phyloP scores from a whole-genome alignment of 2,797 vertebrate species.

The Knipowitschia caucasica region DNA sequence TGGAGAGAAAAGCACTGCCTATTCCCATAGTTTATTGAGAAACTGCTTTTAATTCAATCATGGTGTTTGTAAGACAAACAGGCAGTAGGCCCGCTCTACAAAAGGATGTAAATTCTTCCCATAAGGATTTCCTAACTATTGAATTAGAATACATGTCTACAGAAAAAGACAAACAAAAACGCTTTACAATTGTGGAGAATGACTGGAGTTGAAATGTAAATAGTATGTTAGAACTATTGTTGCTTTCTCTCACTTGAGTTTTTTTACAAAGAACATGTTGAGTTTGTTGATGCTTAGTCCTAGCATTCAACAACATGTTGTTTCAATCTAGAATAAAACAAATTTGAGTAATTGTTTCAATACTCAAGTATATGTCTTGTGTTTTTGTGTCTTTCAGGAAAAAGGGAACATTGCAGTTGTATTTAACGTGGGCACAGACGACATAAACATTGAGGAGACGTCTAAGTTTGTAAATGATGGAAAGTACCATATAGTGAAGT shows the following conservation, averaged over 20 bases:
- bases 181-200: not conserved
- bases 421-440: constrained; percentile 97
- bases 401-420: constrained; percentile 97
- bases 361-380: constrained; percentile 32
- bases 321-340: not conserved
- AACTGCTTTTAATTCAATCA: constrained; percentile 23
- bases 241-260: not conserved
- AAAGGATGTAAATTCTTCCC: constrained; percentile 9
- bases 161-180: constrained; percentile 5
- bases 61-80: constrained; percentile 23
- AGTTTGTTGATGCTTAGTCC: not conserved
- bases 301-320: not conserved
- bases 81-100: constrained; percentile 5
- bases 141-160: not conserved
- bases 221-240: not conserved
- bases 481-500: constrained; percentile 98
- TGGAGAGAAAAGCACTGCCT: constrained; percentile 22
- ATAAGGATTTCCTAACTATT: constrained; percentile 23
- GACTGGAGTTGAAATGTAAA: not conserved
- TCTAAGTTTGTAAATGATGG: constrained; percentile 98
- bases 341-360: not conserved
- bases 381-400: constrained; percentile 77
- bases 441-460: constrained; percentile 97
- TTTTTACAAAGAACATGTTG: not conserved
- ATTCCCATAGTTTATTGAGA: constrained; percentile 5